Percentiles rank a stretch among this genome's conserved stretches.
Evolutionary conservation across 2,888 invertebrate species (phyloP).

Genomic region (Pandemis cinnamomeana): DNA sequence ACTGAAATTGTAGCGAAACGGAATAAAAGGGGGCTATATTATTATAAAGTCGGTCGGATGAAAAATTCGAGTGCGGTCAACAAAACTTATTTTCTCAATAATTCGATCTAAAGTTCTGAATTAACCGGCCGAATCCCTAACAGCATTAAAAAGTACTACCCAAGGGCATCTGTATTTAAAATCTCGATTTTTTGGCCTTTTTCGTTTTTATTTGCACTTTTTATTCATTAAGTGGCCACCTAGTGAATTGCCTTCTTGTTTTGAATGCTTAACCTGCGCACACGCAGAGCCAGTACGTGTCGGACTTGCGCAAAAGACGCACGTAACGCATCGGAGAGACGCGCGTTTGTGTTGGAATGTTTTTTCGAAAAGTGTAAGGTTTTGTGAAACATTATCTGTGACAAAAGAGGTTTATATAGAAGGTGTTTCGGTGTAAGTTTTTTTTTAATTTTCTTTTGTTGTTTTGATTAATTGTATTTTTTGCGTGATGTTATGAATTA

Average conservation of each 20-base stretch:
- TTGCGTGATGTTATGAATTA: background rate
- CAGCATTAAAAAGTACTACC: no score
- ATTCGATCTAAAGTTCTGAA: no score
- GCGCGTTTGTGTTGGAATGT: conserved; percentile 8
- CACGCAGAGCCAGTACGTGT: conserved; percentile 9
- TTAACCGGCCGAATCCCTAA: no score
- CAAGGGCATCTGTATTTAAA: no score
- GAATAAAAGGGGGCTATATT: no score
- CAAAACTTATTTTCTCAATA: no score
- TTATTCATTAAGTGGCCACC: background rate
- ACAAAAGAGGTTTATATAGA: background rate
- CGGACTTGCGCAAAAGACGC: conserved; percentile 11
- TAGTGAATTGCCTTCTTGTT: background rate
- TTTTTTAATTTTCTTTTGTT: background rate
- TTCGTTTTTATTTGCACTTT: no score
- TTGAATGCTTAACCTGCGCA: background rate
- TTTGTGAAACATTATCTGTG: conserved; percentile 28
- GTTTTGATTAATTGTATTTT: background rate
- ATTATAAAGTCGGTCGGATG: no score
- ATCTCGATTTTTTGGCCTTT: no score
- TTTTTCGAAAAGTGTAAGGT: conserved; percentile 13
- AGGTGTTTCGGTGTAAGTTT: conserved; percentile 29
- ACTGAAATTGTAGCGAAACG: no score
- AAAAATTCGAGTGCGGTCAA: no score
- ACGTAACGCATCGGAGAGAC: conserved; percentile 4